Evolutionary conservation across 2,888 invertebrate genomes (phyloP), one percentile per base, ranked within the genome.

Genomic region (Sinelater perroti): DNA sequence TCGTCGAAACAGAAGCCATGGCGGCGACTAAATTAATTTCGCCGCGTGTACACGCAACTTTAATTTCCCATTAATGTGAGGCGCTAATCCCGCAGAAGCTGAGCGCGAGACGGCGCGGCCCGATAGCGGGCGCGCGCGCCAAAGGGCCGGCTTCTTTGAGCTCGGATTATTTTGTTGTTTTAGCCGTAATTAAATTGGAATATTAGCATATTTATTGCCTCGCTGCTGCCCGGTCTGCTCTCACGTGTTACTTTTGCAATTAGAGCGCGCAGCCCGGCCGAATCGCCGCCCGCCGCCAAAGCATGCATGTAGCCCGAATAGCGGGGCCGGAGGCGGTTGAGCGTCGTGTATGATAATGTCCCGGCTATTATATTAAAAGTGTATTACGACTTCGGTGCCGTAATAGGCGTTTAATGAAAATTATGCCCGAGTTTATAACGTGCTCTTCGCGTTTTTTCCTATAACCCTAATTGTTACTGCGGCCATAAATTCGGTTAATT

Each of bases 21-120:
- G 47, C 47, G 51, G 56, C 54, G 66, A 55, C 56, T 57, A 61
- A 65, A 64, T 64, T 64, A 64, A 66, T 66, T 66, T 64, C 53
- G 58, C 56, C 56, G 59, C 62, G 53, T 59, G 58, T 61, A 65
- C 59, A 60, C 63, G 60, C 61, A 62, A 65, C 45, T 64, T 63
- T 66, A 66, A 64, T 63, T 62, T 62, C 51, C 58, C 62, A 66
- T 64, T 64, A 66, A 63, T 63, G 56, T 47, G 45, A 58, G 42
- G 53, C 53, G 47, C 49, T 58, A 58, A 58, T 58, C 58, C 58
- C 49, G 47, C 53, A 52, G 53, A 57, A 57, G 58, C 53, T 58
- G 49, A 58, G 49, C 42, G 46, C 45, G 40, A 57, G 53, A 53
- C 53, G 42, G 47, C 58, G 36, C 13, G 52, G 38, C 18, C 35